These are phyloP conservation scores for Imbricaverruca yamaguchii DNA, from an alignment of 2,888 invertebrate genomes.

Conservation along the genomic window DNA sequence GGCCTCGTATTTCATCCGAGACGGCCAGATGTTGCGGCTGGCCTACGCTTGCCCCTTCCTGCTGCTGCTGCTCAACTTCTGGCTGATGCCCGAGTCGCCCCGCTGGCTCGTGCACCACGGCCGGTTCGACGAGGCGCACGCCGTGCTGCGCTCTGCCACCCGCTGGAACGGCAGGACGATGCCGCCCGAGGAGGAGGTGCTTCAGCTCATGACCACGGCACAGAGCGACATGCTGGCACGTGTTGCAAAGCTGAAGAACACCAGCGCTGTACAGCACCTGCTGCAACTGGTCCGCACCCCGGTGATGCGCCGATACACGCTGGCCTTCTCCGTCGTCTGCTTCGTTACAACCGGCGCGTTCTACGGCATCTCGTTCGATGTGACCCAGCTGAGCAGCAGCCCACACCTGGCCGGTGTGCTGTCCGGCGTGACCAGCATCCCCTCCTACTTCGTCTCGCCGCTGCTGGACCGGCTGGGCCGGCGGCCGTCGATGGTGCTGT, in stretches of 20 bases:
- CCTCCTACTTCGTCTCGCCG: slow-evolving; percentile 42
- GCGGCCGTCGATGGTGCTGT: slow-evolving; percentile 42
- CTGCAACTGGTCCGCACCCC: background rate
- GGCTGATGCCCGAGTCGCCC: slow-evolving; percentile 68
- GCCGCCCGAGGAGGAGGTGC: background rate
- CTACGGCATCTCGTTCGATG: slow-evolving; percentile 42
- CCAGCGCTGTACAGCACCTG: background rate
- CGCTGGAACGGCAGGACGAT: background rate
- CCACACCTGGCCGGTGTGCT: slow-evolving; percentile 46
- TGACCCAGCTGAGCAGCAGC: slow-evolving; percentile 43
- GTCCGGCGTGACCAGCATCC: slow-evolving; percentile 44
- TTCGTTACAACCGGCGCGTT: slow-evolving; percentile 41
- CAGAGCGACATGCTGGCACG: background rate
- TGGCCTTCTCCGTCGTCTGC: background rate
- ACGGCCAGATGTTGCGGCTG: slow-evolving; percentile 60
- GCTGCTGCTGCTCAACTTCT: slow-evolving; percentile 49
- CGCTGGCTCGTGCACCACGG: slow-evolving; percentile 55
- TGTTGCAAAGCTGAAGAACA: background rate
- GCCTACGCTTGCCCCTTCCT: slow-evolving; percentile 57
- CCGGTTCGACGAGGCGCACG: background rate
- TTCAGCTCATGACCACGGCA: background rate
- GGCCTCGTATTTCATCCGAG: slow-evolving; percentile 56
- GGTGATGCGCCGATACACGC: background rate
- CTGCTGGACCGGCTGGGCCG: slow-evolving; percentile 43
- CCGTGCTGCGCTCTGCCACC: background rate